phyloP scores from a whole-genome alignment of 2,888 invertebrate genomes.

The Sinotaia quadrata region DNA sequence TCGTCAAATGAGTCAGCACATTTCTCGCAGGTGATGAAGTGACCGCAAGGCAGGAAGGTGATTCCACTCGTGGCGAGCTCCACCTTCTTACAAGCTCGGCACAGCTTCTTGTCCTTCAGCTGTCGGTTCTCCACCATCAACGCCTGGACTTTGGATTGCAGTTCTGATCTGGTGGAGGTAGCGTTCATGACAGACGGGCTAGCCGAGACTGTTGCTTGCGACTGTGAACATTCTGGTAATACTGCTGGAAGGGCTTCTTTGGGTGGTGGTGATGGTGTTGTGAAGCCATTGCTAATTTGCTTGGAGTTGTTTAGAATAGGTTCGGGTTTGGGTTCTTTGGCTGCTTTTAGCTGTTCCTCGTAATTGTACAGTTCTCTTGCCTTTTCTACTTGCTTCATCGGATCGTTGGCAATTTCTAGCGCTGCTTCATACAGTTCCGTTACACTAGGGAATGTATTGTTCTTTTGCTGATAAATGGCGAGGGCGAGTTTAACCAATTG shows the following conservation, averaged over 20 bases:
- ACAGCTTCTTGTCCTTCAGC: conserved; percentile 17
- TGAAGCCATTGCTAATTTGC: no score
- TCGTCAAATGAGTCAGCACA: conserved; percentile 17
- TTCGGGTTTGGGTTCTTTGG: no score
- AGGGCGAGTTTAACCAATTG: no score
- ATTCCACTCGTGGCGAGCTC: conserved; percentile 21
- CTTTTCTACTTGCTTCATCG: not conserved
- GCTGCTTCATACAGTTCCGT: not conserved
- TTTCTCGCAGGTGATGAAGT: conserved; percentile 26
- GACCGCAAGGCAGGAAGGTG: conserved; percentile 31
- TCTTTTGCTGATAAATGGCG: no score
- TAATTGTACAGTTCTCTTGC: not conserved
- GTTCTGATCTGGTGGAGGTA: not conserved
- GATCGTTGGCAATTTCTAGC: not conserved
- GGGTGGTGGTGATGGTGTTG: no score
- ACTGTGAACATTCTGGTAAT: not conserved
- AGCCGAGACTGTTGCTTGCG: not conserved
- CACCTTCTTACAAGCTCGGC: conserved; percentile 16
- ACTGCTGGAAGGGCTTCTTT: no score
- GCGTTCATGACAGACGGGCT: not conserved
- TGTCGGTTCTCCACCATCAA: conserved; percentile 9
- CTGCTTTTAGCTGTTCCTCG: no score
- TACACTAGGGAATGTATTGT: not conserved
- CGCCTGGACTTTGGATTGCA: not conserved
- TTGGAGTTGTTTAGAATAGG: no score